Evolutionary conservation across 2,113 vertebrate genomes (phyloP).

Genomic region (Marmota flaviventris): DNA sequence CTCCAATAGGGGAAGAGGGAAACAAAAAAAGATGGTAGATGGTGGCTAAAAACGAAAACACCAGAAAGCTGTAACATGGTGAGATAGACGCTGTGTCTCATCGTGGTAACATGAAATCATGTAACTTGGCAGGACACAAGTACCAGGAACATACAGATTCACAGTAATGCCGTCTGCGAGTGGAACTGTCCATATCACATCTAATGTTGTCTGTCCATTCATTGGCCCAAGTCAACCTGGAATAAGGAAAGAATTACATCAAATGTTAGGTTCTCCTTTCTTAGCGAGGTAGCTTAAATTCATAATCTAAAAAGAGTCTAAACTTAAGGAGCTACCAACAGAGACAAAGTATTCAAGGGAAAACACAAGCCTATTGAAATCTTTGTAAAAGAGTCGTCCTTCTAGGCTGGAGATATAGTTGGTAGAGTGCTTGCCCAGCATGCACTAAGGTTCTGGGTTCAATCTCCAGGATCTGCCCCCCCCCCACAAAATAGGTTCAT

Average conservation of each 20-base stretch:
- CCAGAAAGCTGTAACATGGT: background rate
- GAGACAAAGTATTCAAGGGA: background rate
- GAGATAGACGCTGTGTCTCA: background rate
- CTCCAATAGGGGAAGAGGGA: background rate
- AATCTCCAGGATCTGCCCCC: too few relatives aligned
- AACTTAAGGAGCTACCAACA: background rate
- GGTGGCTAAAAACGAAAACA: background rate
- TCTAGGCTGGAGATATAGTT: too few relatives aligned
- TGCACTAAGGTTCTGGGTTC: too few relatives aligned
- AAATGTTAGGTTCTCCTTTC: slow-evolving; percentile 23
- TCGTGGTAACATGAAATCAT: background rate
- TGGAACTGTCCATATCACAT: background rate
- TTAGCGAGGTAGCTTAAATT: background rate
- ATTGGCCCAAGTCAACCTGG: background rate
- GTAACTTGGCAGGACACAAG: background rate
- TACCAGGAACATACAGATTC: rapidly evolving
- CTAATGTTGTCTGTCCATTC: background rate
- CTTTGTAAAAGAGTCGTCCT: background rate
- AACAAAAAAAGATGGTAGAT: background rate
- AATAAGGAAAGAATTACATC: background rate
- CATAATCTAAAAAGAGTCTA: background rate
- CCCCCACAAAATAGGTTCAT: too few relatives aligned
- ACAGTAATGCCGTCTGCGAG: background rate
- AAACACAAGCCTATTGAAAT: slow-evolving; percentile 1
- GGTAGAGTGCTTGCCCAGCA: too few relatives aligned